Evolutionary conservation across 2,888 invertebrate species (phyloP).

Genomic region (Limnephilus rhombicus): DNA sequence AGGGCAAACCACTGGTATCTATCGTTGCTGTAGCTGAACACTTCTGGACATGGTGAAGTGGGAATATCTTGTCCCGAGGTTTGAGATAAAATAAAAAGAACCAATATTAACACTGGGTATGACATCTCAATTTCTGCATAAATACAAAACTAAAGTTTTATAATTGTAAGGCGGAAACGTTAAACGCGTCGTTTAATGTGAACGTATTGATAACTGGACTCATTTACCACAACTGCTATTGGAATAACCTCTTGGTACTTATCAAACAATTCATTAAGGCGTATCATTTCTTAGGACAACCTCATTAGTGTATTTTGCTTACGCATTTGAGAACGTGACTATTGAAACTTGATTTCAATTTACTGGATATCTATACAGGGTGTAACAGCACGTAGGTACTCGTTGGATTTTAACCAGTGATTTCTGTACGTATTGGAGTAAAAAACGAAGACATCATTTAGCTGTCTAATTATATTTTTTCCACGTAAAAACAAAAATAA

Average conservation of each 20-base stretch:
- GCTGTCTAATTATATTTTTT: no score
- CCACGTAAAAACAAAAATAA: no score
- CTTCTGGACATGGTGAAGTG: constrained; percentile 62
- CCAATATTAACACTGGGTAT: neutral
- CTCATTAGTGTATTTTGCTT: neutral
- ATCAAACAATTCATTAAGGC: neutral
- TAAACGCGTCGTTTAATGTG: neutral
- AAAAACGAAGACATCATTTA: no score
- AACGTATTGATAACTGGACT: neutral
- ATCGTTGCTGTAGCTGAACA: constrained; percentile 62
- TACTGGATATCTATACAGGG: neutral
- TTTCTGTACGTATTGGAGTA: no score
- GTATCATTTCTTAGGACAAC: neutral
- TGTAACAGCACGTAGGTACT: no score
- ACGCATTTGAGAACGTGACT: neutral
- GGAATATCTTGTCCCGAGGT: constrained; percentile 29
- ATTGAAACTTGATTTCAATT: neutral
- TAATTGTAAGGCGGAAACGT: neutral
- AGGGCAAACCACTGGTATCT: constrained; percentile 61
- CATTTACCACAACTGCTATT: neutral
- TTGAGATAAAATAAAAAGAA: neutral
- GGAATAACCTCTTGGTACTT: neutral
- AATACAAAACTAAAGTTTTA: neutral
- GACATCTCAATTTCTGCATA: neutral
- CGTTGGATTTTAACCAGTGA: no score